Evolutionary conservation across 2,888 invertebrate species (phyloP).

Genomic region (Serrognathus titanus): DNA sequence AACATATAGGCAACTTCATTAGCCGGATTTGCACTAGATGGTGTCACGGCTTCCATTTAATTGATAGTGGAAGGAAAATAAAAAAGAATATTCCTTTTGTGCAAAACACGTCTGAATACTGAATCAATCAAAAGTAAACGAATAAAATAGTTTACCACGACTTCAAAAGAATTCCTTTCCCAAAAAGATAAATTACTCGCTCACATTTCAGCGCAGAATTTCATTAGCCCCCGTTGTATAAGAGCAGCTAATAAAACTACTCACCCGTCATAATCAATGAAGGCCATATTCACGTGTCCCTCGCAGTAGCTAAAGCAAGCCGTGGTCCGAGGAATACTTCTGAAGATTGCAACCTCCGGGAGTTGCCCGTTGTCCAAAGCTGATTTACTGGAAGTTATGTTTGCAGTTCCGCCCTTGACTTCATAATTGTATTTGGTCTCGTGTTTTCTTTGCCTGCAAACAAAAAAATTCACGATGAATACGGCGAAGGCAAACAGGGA

Average conservation of each 20-base stretch:
- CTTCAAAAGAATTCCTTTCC: too few species aligned
- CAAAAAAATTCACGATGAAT: not conserved
- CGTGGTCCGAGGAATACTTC: conserved; percentile 11
- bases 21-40: not conserved
- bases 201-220: not conserved
- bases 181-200: too few species aligned
- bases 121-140: too few species aligned
- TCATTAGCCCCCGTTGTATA: not conserved
- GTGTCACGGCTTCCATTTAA: not conserved
- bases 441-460: not conserved
- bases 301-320: conserved; percentile 34
- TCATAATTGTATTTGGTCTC: not conserved
- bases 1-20: too few species aligned
- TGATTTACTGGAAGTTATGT: conserved; percentile 24
- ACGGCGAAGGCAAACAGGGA: not conserved
- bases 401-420: conserved; percentile 7
- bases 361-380: conserved; percentile 17
- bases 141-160: too few species aligned
- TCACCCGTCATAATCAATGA: conserved; percentile 42
- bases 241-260: conserved; percentile 16
- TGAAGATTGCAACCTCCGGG: conserved; percentile 13
- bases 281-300: conserved; percentile 43
- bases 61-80: too few species aligned
- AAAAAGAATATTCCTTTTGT: too few species aligned
- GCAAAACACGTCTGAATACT: too few species aligned